These are phyloP conservation scores for Bettongia penicillata DNA, from an alignment of 2,113 vertebrate genomes.

Conservation along the genomic window DNA sequence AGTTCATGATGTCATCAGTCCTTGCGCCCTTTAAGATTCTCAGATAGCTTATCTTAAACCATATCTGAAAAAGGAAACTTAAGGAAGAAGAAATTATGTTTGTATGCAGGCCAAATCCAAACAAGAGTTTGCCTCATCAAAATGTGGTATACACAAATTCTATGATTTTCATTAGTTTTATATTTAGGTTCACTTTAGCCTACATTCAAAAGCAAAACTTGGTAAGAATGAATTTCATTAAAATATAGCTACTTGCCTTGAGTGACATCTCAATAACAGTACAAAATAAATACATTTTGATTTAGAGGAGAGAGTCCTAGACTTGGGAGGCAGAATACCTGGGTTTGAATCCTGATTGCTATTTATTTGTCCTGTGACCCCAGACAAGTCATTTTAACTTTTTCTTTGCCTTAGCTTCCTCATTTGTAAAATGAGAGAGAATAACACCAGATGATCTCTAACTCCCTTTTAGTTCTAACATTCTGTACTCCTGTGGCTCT, in stretches of 20 bases:
- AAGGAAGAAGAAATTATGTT: not conserved
- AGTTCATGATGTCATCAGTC: not conserved
- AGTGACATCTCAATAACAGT: not conserved
- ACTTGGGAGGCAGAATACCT: not conserved
- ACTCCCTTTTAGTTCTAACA: not conserved
- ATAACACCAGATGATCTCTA: not conserved
- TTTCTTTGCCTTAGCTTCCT: not conserved
- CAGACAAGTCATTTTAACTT: not conserved
- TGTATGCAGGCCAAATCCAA: not conserved
- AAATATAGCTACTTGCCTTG: not conserved
- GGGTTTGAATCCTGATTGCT: not conserved
- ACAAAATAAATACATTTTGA: not conserved
- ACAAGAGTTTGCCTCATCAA: not conserved
- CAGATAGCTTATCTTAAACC: not conserved
- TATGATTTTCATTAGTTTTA: constrained; percentile 16
- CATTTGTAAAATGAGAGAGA: not conserved
- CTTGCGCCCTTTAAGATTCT: not conserved
- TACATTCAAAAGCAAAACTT: constrained; percentile 16
- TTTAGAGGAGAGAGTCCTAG: not conserved
- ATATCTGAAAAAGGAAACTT: not conserved
- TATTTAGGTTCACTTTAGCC: constrained; percentile 23
- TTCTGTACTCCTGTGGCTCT: constrained; percentile 22
- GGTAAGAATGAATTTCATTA: not conserved
- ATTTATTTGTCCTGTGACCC: not conserved
- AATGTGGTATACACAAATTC: constrained; percentile 2